phyloP scores from a whole-genome alignment of 1,140 invertebrate genomes.

The Cylas formicarius region DNA sequence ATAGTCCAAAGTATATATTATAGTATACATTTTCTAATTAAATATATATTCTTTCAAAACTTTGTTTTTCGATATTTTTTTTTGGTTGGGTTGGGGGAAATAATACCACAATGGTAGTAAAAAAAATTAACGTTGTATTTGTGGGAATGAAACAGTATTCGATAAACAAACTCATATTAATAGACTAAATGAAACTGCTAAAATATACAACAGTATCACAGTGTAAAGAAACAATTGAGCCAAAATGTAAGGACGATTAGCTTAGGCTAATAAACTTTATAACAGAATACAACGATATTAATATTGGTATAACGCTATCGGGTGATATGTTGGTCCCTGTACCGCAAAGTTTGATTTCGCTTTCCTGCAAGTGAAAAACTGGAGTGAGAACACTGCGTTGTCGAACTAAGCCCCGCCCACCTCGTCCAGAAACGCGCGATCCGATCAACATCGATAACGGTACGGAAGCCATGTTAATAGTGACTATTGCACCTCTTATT shows the following conservation, averaged over 20 bases:
- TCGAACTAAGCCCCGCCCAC: not conserved
- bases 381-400: too few relatives aligned
- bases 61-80: too few relatives aligned
- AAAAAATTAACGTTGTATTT: too few relatives aligned
- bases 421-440: not conserved
- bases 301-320: constrained; percentile 14
- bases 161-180: too few relatives aligned
- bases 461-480: too few relatives aligned
- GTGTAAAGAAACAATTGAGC: constrained; percentile 12
- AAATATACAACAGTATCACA: constrained; percentile 18
- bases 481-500: too few relatives aligned
- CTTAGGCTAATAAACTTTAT: constrained; percentile 11
- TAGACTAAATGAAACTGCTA: constrained; percentile 7
- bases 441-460: too few relatives aligned
- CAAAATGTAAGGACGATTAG: constrained; percentile 9
- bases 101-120: too few relatives aligned
- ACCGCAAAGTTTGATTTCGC: constrained; percentile 37
- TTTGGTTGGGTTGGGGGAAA: too few relatives aligned
- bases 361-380: constrained; percentile 34
- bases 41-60: too few relatives aligned
- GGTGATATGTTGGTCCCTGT: constrained; percentile 25
- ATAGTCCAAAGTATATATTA: constrained; percentile 3
- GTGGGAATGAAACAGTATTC: too few relatives aligned
- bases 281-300: constrained; percentile 16
- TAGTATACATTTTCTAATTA: too few relatives aligned